Evolutionary conservation across 2,888 invertebrate genomes (phyloP).

Genomic region (Saturnia japonica): DNA sequence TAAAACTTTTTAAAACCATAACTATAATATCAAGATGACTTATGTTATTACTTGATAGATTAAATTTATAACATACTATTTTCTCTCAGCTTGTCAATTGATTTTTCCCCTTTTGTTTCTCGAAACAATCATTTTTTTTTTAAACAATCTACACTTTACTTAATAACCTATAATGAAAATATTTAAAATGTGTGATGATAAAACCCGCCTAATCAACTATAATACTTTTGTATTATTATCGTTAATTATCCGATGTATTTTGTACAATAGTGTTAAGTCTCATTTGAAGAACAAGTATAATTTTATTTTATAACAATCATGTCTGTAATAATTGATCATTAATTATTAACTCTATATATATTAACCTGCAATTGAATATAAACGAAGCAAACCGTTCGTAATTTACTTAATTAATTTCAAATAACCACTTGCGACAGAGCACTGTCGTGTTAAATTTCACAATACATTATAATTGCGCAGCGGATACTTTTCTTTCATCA

Average conservation of each 20-base stretch:
- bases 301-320: background rate
- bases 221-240: too few relatives aligned
- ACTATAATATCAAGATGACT: background rate
- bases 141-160: too few relatives aligned
- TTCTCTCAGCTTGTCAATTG: background rate
- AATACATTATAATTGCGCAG: constrained; percentile 52
- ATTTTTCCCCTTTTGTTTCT: too few relatives aligned
- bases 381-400: constrained; percentile 24
- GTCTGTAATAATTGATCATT: background rate
- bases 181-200: too few relatives aligned
- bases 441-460: constrained; percentile 48
- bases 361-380: background rate
- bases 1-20: background rate
- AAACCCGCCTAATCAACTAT: too few relatives aligned
- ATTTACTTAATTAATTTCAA: constrained; percentile 34
- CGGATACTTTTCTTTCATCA: constrained; percentile 32
- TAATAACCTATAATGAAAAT: too few relatives aligned
- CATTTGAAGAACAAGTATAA: too few relatives aligned
- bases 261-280: too few relatives aligned
- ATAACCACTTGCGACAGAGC: constrained; percentile 36
- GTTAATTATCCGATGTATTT: too few relatives aligned
- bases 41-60: background rate
- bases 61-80: background rate
- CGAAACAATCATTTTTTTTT: too few relatives aligned
- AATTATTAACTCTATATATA: background rate